phyloP scores from a whole-genome alignment of 2,888 invertebrate genomes.

The Lacanobia wlatinum region DNA sequence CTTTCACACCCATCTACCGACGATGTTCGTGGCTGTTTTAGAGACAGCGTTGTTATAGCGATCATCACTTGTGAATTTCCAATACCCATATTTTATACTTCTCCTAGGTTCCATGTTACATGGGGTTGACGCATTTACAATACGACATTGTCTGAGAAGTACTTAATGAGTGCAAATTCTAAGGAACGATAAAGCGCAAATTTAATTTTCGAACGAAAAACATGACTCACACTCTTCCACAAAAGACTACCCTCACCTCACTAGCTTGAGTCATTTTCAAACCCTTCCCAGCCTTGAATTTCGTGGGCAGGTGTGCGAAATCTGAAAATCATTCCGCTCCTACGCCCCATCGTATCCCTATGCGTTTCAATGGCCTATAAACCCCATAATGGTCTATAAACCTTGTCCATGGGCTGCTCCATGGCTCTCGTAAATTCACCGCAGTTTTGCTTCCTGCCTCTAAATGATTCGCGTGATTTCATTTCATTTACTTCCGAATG shows the following conservation, averaged over 20 bases:
- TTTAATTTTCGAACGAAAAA: constrained; percentile 1
- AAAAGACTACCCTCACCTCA: constrained; percentile 21
- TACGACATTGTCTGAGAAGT: neutral
- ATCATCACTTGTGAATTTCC: constrained; percentile 9
- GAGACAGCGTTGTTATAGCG: neutral
- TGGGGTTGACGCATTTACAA: neutral
- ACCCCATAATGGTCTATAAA: constrained; percentile 75
- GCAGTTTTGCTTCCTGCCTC: constrained; percentile 59
- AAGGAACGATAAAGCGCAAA: constrained; percentile 16
- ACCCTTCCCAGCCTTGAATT: constrained; percentile 24
- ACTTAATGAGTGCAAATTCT: constrained; percentile 3
- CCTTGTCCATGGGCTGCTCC: constrained; percentile 74
- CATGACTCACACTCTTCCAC: constrained; percentile 37
- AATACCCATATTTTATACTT: neutral
- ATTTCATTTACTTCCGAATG: constrained; percentile 68
- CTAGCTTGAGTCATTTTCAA: constrained; percentile 38
- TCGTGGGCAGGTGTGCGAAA: constrained; percentile 58
- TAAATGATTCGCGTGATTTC: constrained; percentile 66
- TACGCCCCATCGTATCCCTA: constrained; percentile 43
- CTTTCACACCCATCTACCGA: constrained; percentile 50
- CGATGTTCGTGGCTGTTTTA: constrained; percentile 27
- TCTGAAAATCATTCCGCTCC: constrained; percentile 52
- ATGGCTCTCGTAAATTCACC: constrained; percentile 71
- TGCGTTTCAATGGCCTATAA: constrained; percentile 74
- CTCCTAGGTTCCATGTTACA: neutral